These are phyloP conservation scores for Coregonus ussuriensis DNA, from an alignment of 2,797 vertebrate genomes.

Conservation along the genomic window DNA sequence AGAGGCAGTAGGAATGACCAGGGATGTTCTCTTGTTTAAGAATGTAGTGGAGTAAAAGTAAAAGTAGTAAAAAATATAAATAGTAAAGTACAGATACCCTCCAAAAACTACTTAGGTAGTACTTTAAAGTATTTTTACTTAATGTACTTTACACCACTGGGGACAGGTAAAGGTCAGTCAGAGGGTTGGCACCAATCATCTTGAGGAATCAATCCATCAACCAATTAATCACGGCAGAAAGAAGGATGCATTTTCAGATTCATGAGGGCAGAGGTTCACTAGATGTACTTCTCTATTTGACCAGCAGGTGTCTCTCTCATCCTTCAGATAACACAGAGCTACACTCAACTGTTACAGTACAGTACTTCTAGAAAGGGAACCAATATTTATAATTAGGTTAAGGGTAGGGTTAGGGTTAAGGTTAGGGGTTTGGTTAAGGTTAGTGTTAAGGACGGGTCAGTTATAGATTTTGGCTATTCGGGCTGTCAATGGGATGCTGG, in stretches of 20 bases:
- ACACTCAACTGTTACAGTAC: slow-evolving; percentile 17
- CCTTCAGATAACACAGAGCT: slow-evolving; percentile 23
- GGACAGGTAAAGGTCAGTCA: not conserved
- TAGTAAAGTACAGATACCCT: too few species aligned
- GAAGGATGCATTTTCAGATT: not conserved
- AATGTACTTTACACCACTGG: too few species aligned
- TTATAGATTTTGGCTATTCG: not conserved
- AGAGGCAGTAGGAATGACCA: too few species aligned
- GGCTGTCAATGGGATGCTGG: not conserved
- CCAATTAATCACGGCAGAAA: not conserved
- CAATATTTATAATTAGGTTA: too few species aligned
- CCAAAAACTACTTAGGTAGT: too few species aligned
- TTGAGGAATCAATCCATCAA: not conserved
- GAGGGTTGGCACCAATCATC: not conserved
- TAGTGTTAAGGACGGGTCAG: not conserved
- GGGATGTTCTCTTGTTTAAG: too few species aligned
- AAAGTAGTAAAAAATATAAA: too few species aligned
- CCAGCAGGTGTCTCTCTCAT: slow-evolving; percentile 70
- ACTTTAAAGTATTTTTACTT: too few species aligned
- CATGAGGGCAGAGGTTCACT: too few species aligned
- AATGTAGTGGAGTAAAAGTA: too few species aligned
- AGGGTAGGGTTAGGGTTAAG: not conserved
- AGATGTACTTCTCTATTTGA: slow-evolving; percentile 35
- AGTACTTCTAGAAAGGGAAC: not conserved
- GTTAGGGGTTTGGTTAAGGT: not conserved